Evolutionary conservation across 1,140 invertebrate species (phyloP), one percentile per base, ranked within the genome.

Genomic region (Drosophila prosaltans): DNA sequence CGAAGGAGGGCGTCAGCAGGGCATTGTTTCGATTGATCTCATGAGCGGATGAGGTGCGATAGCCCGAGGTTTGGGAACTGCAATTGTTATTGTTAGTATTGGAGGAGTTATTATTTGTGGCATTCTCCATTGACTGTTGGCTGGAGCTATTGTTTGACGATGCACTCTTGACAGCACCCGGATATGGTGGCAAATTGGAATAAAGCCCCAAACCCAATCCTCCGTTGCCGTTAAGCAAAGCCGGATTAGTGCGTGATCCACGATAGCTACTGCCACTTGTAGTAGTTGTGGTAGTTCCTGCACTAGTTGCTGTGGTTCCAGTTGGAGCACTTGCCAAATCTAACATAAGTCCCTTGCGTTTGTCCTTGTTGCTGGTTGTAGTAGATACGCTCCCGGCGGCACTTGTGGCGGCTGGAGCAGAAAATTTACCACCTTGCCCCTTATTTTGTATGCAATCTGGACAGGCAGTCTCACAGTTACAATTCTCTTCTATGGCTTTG

Each of bases 271-370:
- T 80, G 21, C 65, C 70, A n/a, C 45, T 62, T 32, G 45, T 65
- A 16, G 59, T 72, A n/a, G 63, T 74, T 2, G 69, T 68, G 1
- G 57, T 72, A n/a, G 67, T 72, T 26, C 65, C 57, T 1, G 43
- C 75, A 80, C 84, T 73, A 66, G 85, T 62, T 7, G 65, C 39
- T 2, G 45, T 63, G 32, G 39, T 66, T 16, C 39, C 45, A 16
- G 41, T 21, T 0, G 16, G 63, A 48, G 65, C 58, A 74, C 65
- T 72, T 55, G 65, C 94, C 66, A 96, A 93, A 92, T 96, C 95
- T 74, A 96, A 92, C 92, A 95, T 95, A 74, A 96, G 92, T 74
- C 94, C 93, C 81, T 93, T 94, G 10, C 93, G 86, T 41, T 92
- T 92, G 39, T 92, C 91, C 63, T 92, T 91, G 64, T 80, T 91